Evolutionary conservation across 1,140 invertebrate genomes (phyloP).

Genomic region (Zaprionus ornatus): DNA sequence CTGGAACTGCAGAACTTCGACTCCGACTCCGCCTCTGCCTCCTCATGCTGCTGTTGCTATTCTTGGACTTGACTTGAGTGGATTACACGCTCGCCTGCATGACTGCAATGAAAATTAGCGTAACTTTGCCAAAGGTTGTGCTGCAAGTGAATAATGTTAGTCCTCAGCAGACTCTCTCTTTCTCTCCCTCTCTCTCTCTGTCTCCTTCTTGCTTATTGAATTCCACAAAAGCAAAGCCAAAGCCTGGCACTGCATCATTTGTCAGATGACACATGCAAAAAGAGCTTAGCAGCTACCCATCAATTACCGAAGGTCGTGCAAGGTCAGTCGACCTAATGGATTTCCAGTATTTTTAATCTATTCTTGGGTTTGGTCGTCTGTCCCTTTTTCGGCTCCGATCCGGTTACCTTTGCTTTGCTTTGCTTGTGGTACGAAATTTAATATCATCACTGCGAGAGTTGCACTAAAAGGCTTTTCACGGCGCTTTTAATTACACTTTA

Average conservation of each 20-base stretch:
- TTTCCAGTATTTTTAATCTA: constrained; percentile 58
- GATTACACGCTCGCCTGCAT: constrained; percentile 10
- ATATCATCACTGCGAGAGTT: constrained; percentile 53
- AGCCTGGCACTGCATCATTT: constrained; percentile 51
- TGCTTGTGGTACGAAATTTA: constrained; percentile 60
- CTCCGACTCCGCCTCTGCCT: not conserved
- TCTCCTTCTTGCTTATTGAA: not conserved
- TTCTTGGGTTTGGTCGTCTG: constrained; percentile 33
- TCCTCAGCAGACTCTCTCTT: not conserved
- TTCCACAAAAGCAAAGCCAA: not conserved
- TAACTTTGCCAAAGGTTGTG: constrained; percentile 9
- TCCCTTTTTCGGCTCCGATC: constrained; percentile 1
- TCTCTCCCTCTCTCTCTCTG: not conserved
- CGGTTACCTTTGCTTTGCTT: constrained; percentile 17
- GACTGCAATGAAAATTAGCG: constrained; percentile 14
- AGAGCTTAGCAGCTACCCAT: constrained; percentile 31
- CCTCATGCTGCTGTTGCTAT: constrained; percentile 39
- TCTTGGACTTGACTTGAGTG: constrained; percentile 30
- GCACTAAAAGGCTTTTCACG: constrained; percentile 75
- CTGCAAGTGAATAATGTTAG: not conserved
- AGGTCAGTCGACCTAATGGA: constrained; percentile 61
- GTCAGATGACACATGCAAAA: constrained; percentile 77
- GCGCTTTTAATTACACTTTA: constrained; percentile 79
- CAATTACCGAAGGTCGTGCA: constrained; percentile 70
- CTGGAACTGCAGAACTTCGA: not conserved